Percentiles rank a stretch among this genome's conserved stretches.
These are phyloP conservation scores for Calycopis cecrops DNA, from an alignment of 1,140 invertebrate genomes.

Conservation along the genomic window DNA sequence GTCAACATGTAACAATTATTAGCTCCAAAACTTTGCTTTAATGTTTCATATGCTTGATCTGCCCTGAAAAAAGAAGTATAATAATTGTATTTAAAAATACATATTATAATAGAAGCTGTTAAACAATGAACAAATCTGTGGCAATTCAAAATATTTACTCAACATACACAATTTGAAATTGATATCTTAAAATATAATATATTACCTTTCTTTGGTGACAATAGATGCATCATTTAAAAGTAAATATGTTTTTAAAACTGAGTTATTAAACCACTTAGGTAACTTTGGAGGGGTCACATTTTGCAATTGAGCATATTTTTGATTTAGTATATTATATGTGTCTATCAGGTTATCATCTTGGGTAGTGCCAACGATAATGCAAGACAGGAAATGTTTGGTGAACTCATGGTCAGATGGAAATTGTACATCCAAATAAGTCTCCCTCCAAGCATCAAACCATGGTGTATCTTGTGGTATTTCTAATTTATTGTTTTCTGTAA, in stretches of 20 bases:
- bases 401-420: conserved; percentile 97
- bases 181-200: no score
- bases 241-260: conserved; percentile 92
- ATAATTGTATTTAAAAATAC: conserved; percentile 16
- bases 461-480: conserved; percentile 86
- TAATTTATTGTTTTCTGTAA: conserved; percentile 72
- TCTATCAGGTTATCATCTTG: conserved; percentile 87
- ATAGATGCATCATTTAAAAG: conserved; percentile 86
- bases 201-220: conserved; percentile 57
- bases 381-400: conserved; percentile 94
- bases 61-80: conserved; percentile 78
- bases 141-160: no score
- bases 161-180: no score
- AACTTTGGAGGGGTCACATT: conserved; percentile 84
- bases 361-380: conserved; percentile 90
- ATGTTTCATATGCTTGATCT: conserved; percentile 86
- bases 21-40: conserved; percentile 90
- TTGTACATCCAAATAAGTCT: conserved; percentile 91
- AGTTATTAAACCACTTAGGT: conserved; percentile 93
- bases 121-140: no score
- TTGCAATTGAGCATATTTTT: conserved; percentile 87
- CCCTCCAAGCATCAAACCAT: conserved; percentile 98
- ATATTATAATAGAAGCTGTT: no score
- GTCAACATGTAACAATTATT: conserved; percentile 91
- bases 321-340: conserved; percentile 83